These are phyloP conservation scores for Ips nitidus DNA, from an alignment of 1,140 invertebrate genomes.

Conservation along the genomic window DNA sequence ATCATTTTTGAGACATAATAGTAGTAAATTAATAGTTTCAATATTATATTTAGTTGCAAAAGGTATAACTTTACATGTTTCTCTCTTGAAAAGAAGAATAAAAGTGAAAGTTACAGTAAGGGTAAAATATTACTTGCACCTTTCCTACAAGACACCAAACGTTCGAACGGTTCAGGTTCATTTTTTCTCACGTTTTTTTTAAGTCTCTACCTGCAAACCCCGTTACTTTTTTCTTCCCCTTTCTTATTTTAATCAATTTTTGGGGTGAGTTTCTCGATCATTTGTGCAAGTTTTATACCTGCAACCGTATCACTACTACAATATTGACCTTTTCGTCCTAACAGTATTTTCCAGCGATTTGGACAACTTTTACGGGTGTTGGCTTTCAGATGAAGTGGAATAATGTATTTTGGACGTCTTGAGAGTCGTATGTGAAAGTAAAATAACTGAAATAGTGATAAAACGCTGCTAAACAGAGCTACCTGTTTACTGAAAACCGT, in stretches of 20 bases:
- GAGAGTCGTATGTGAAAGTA: not conserved
- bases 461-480: not conserved
- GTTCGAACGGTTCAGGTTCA: not conserved
- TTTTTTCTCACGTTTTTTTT: constrained; percentile 30
- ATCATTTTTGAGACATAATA: too few relatives aligned
- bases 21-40: too few relatives aligned
- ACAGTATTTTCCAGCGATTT: constrained; percentile 29
- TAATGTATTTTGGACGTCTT: constrained; percentile 12
- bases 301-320: constrained; percentile 15
- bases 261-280: constrained; percentile 21
- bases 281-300: constrained; percentile 26
- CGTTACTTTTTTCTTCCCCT: constrained; percentile 10
- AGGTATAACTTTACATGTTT: too few relatives aligned
- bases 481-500: not conserved
- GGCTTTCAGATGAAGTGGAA: constrained; percentile 8
- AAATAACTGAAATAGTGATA: not conserved
- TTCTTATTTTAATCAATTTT: constrained; percentile 25
- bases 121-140: too few relatives aligned
- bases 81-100: too few relatives aligned
- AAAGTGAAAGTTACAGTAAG: too few relatives aligned
- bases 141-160: too few relatives aligned
- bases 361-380: constrained; percentile 21
- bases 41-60: too few relatives aligned
- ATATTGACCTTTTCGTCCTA: constrained; percentile 25
- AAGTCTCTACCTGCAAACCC: constrained; percentile 16